Evolutionary conservation across 2,797 vertebrate genomes (phyloP).

Genomic region (Pipistrellus pygmaeus): DNA sequence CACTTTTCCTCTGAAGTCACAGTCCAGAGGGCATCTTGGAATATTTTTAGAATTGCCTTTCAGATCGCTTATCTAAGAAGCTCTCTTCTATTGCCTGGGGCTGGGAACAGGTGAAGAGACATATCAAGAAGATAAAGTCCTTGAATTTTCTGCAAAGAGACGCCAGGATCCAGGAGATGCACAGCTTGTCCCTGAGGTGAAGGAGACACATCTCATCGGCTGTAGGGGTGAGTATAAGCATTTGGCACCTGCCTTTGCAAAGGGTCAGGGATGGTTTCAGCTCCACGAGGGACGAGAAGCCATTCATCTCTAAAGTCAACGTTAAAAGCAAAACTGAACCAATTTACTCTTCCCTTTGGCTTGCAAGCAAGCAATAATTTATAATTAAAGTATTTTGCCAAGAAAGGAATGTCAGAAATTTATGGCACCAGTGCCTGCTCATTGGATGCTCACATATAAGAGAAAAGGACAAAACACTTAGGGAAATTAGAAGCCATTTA

Average conservation of each 20-base stretch:
- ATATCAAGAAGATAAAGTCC: neutral
- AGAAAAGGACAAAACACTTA: constrained; percentile 75
- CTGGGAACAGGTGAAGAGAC: neutral
- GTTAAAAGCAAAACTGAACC: constrained; percentile 25
- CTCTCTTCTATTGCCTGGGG: neutral
- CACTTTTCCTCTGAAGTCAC: neutral
- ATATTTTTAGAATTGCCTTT: neutral
- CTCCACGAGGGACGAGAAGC: neutral
- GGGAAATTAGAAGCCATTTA: constrained; percentile 79
- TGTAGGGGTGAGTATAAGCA: neutral
- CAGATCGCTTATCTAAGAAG: too few relatives aligned
- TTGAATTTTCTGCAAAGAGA: neutral
- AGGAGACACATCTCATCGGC: neutral
- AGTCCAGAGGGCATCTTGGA: neutral
- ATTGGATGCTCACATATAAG: constrained; percentile 25
- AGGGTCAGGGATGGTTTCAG: neutral
- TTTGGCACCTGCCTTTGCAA: fast-evolving
- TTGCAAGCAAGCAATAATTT: neutral
- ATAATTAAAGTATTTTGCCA: constrained; percentile 67
- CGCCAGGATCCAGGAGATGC: neutral
- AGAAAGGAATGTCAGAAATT: constrained; percentile 37
- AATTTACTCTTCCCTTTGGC: constrained; percentile 51
- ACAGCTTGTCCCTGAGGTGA: neutral
- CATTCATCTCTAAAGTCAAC: neutral
- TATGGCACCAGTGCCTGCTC: constrained; percentile 19